Percentiles rank a stretch among this genome's conserved stretches.
Evolutionary conservation across 1,140 invertebrate species (phyloP).

Genomic region (Portunus trituberculatus): DNA sequence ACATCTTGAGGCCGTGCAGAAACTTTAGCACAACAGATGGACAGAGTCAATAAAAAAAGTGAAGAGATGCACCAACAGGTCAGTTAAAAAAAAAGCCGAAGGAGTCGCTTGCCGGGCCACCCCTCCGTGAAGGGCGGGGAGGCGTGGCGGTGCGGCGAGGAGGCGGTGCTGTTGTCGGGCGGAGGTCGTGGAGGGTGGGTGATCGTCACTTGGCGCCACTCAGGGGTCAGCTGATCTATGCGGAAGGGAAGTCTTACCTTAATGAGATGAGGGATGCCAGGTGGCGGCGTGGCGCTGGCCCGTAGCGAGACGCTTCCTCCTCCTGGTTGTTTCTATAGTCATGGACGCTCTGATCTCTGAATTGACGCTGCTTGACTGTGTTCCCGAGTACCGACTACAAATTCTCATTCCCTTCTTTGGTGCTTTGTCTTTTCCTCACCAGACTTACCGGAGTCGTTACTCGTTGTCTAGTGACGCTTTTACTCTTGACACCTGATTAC

Average conservation of each 20-base stretch:
- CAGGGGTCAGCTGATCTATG: background rate
- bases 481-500: no score
- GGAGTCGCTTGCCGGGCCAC: no score
- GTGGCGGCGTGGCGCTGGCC: background rate
- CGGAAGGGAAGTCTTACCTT: background rate
- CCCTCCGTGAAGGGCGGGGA: background rate
- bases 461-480: no score
- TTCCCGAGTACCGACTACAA: no score
- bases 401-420: no score
- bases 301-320: background rate
- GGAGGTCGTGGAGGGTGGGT: background rate
- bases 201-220: slow-evolving; percentile 39
- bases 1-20: background rate
- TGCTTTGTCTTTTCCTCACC: background rate
- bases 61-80: no score
- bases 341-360: no score
- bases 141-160: background rate
- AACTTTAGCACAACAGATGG: background rate
- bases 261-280: slow-evolving; percentile 26
- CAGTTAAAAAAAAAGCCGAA: no score
- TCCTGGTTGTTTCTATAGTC: background rate
- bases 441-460: background rate
- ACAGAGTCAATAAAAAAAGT: background rate
- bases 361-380: no score
- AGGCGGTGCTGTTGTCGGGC: background rate